A percentile compares a stretch with the other conserved stretches of the same genome.
These are phyloP conservation scores for Eupsittula cactorum DNA, from an alignment of 2,113 vertebrate genomes.

Conservation along the genomic window DNA sequence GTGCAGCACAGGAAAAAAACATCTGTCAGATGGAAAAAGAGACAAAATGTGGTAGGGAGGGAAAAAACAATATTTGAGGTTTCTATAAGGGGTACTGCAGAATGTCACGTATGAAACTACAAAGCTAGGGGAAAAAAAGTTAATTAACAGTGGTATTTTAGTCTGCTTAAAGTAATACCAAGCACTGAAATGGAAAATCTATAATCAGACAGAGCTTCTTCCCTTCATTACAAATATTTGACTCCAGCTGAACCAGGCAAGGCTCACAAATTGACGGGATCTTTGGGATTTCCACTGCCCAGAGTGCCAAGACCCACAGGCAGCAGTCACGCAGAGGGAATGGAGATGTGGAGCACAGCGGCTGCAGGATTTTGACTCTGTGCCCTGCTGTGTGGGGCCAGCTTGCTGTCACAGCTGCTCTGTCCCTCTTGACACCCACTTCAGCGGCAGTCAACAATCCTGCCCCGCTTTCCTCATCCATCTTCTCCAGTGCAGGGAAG, in stretches of 20 bases:
- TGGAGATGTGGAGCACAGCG: accelerated
- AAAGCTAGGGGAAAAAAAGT: background rate
- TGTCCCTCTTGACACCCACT: background rate
- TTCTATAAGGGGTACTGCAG: constrained; percentile 33
- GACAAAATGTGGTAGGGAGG: background rate
- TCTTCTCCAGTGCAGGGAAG: background rate
- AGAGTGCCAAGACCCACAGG: background rate
- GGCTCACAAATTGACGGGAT: background rate
- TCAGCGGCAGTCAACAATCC: background rate
- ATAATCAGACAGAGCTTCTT: background rate
- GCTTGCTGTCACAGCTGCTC: background rate
- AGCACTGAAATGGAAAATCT: background rate
- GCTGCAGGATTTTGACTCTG: accelerated
- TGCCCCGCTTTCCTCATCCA: accelerated
- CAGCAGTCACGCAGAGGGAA: background rate
- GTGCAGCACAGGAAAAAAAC: background rate
- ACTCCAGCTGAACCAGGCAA: background rate
- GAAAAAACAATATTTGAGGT: constrained; percentile 16
- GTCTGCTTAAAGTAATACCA: background rate
- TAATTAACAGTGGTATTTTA: constrained; percentile 2
- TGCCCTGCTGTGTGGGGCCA: accelerated
- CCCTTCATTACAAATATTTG: background rate
- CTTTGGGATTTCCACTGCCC: background rate
- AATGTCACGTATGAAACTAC: background rate
- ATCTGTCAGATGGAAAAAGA: constrained; percentile 36